Evolutionary conservation across 2,888 invertebrate genomes (phyloP).

Genomic region (Pollenia labialis): DNA sequence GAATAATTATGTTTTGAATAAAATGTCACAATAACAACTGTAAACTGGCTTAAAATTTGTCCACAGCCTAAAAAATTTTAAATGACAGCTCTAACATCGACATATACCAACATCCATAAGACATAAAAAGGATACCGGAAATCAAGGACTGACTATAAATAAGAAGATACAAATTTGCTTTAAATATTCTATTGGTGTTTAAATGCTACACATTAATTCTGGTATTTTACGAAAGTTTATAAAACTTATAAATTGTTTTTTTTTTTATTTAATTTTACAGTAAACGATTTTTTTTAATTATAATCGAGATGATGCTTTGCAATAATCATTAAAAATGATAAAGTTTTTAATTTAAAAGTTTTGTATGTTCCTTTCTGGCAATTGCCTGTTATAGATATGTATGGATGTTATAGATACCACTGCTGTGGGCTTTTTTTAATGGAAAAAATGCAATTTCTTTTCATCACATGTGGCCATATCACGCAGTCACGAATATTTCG

Average conservation of each 20-base stretch:
- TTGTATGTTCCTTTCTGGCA: not conserved
- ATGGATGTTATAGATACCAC: too few relatives aligned
- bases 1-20: slow-evolving; percentile 2
- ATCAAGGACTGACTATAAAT: not conserved
- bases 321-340: slow-evolving; percentile 16
- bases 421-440: not conserved
- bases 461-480: slow-evolving; percentile 15
- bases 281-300: not conserved
- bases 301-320: not conserved
- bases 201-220: not conserved
- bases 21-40: slow-evolving; percentile 12
- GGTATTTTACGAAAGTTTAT: too few relatives aligned
- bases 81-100: not conserved
- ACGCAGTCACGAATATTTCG: slow-evolving; percentile 46
- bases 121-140: slow-evolving; percentile 3
- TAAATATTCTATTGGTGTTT: not conserved
- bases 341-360: slow-evolving; percentile 9
- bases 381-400: not conserved
- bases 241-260: too few relatives aligned
- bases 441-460: not conserved
- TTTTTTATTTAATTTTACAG: not conserved
- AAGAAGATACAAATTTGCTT: not conserved
- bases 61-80: slow-evolving; percentile 12
- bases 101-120: not conserved
- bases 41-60: slow-evolving; percentile 20